These are phyloP conservation scores for Cacatua alba DNA, from an alignment of 2,113 vertebrate species.

Conservation along the genomic window DNA sequence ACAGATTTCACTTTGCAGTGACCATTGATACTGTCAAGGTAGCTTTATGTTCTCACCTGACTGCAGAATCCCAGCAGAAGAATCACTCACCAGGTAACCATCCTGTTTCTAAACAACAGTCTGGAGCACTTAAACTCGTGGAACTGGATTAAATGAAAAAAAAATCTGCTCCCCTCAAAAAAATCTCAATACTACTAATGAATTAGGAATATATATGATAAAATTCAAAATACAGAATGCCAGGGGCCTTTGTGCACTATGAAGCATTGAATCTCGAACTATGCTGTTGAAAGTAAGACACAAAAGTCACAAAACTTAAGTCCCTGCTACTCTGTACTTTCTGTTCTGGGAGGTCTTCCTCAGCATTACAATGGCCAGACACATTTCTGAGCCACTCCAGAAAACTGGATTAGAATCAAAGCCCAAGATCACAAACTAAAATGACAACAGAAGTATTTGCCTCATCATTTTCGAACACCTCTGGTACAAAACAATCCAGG, in stretches of 20 bases:
- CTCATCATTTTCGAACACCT: neutral
- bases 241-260: neutral
- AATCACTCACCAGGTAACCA: neutral
- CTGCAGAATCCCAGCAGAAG: neutral
- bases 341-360: neutral
- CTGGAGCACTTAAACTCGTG: neutral
- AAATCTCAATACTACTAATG: neutral
- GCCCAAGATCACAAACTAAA: neutral
- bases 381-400: neutral
- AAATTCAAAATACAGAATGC: neutral
- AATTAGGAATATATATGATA: neutral
- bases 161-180: neutral
- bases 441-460: neutral
- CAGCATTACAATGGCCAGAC: neutral
- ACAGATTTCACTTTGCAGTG: constrained; percentile 50
- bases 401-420: constrained; percentile 43
- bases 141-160: neutral
- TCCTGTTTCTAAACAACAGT: neutral
- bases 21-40: neutral
- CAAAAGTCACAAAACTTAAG: neutral
- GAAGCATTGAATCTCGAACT: neutral
- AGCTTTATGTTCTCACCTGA: constrained; percentile 11
- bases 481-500: neutral
- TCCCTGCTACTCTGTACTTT: neutral
- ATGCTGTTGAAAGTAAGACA: neutral